Evolutionary conservation across 2,797 vertebrate genomes (phyloP), one percentile per base, ranked within the genome.

Genomic region (Alectoris magna): DNA sequence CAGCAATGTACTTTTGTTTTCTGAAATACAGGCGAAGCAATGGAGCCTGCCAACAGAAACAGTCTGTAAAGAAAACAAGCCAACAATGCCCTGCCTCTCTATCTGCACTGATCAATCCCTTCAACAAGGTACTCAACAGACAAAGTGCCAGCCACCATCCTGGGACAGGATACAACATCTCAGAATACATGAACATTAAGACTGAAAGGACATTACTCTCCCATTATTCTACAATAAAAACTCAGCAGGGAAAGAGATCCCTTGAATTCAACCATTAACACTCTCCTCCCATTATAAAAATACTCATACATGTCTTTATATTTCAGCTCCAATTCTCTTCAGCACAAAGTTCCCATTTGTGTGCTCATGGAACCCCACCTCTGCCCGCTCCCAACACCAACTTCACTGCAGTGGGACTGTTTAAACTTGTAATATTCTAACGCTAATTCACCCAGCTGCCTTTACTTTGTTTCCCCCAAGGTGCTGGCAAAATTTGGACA

Each of bases 361-460:
- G 21, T 16, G 19, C 51, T 27, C 46, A 51, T 38, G 29, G 46
- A 27, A 31, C 64, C 75, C 66, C 59, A 72, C 49, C 91, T 39
- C 12, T 6, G 53, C 27, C 21, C 59, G 27, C 38, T 39, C 88
- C 66, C 75, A 69, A 15, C 1, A 81, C 36, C 63, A 63, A 55
- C 41, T 62, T 43, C 87, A 44, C 48, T 62, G 80, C 84, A 75
- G 72, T 3, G 68, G 66, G 46, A 38, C 41, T 36, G 79, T 10
- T 91, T n/a, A 68, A 93, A 84, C 67, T 24, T 64, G 72, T 24
- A 59, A 78, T 76, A 63, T 89, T 82, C 88, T 18, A 80, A 43
- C 2, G 0, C 26, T 39, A 75, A 68, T 60, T 83, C 74, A 80
- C 39, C 91, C 36, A 74, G 68, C 72, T 64, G 58, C 89, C 82